Conservation (phyloP, 2,113 vertebrate genomes). For the Psittacula cyanocephala region DNA sequence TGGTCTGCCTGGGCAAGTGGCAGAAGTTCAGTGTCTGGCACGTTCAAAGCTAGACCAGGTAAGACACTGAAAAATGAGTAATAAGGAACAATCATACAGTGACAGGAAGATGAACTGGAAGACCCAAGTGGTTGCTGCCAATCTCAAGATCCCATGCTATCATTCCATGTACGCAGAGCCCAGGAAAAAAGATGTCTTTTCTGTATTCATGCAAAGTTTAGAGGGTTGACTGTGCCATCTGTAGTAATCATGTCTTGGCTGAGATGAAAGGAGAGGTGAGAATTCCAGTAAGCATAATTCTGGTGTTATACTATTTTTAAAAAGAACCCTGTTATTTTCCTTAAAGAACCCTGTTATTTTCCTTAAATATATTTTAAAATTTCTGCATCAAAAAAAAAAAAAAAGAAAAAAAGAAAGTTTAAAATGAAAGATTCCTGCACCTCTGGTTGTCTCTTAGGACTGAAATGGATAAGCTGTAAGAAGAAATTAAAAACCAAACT, state of each 20-base stretch:
- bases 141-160: background rate
- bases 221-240: background rate
- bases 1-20: background rate
- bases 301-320: background rate
- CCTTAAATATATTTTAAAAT: background rate
- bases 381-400: background rate
- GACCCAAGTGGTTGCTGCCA: background rate
- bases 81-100: background rate
- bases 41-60: background rate
- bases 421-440: background rate
- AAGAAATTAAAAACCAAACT: slow-evolving; percentile 25
- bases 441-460: background rate
- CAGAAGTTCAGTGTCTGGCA: background rate
- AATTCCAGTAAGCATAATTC: slow-evolving; percentile 10
- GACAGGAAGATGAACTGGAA: background rate
- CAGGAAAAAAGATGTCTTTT: background rate
- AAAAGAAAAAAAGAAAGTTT: background rate
- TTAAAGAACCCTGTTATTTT: background rate
- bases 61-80: background rate
- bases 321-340: background rate
- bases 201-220: background rate
- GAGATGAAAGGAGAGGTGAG: background rate
- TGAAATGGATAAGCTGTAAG: background rate
- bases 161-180: background rate
- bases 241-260: background rate